Evolutionary conservation across 1,140 invertebrate genomes (phyloP).

Genomic region (Bombus terrestris): DNA sequence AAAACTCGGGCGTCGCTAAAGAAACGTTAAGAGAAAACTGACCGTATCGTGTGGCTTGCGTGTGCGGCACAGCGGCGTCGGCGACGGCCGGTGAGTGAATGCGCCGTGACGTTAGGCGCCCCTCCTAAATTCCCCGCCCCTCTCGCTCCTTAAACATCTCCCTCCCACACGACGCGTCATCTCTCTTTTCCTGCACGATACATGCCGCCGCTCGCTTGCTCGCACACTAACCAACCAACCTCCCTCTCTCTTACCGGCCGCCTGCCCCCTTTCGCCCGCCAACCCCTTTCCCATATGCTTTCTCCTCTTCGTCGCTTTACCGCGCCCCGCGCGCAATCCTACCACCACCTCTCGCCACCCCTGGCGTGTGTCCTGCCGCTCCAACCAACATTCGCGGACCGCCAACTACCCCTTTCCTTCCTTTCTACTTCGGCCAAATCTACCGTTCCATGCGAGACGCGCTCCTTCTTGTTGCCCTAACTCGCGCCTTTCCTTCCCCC

Average conservation of each 20-base stretch:
- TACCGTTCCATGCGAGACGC: constrained; percentile 52
- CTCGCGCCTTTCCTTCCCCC: constrained; percentile 41
- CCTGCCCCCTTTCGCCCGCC: constrained; percentile 52
- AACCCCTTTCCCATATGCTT: constrained; percentile 31
- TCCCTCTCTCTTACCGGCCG: constrained; percentile 35
- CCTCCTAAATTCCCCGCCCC: constrained; percentile 76
- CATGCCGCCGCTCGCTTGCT: constrained; percentile 42
- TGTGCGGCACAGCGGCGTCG: constrained; percentile 77
- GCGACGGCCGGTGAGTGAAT: constrained; percentile 82
- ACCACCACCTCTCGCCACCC: constrained; percentile 39
- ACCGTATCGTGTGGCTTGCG: constrained; percentile 74
- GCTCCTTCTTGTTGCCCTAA: constrained; percentile 59
- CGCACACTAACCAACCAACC: constrained; percentile 56
- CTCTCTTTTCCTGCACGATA: constrained; percentile 38
- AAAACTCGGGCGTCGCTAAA: constrained; percentile 23
- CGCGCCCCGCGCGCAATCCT: constrained; percentile 41
- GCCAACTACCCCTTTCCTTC: constrained; percentile 63
- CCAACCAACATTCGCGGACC: constrained; percentile 60
- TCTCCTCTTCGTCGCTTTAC: constrained; percentile 51
- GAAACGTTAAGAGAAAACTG: constrained; percentile 65
- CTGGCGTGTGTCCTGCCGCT: constrained; percentile 56
- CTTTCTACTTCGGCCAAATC: constrained; percentile 57
- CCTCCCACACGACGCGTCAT: constrained; percentile 15
- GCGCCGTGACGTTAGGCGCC: constrained; percentile 77
- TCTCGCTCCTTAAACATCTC: constrained; percentile 60